phyloP scores from a whole-genome alignment of 2,797 vertebrate species.

The Erithacus rubecula region DNA sequence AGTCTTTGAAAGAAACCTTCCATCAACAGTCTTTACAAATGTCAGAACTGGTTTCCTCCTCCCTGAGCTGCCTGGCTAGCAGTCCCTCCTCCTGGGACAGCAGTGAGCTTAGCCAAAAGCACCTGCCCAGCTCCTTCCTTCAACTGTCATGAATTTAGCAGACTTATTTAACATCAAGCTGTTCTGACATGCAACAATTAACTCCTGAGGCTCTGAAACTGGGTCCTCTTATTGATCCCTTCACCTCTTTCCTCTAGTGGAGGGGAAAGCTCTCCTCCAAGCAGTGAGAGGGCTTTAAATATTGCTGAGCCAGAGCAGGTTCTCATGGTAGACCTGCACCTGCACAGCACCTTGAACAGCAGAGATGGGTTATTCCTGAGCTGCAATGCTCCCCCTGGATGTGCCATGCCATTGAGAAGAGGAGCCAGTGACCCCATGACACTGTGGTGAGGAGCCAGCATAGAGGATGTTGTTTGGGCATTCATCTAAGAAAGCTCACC shows the following conservation, averaged over 20 bases:
- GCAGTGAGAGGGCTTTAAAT: neutral
- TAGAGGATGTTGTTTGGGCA: neutral
- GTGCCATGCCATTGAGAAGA: rapidly evolving
- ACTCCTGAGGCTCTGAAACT: neutral
- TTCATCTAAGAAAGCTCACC: neutral
- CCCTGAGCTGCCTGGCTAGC: conserved; percentile 1
- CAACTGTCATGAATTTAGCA: neutral
- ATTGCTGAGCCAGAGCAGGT: neutral
- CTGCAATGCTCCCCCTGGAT: neutral
- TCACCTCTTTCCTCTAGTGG: neutral
- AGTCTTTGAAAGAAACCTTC: conserved; percentile 58
- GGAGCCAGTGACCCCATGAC: neutral
- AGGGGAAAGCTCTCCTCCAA: neutral
- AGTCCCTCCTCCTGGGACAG: neutral
- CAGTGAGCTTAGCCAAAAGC: conserved; percentile 1
- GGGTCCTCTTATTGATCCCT: neutral
- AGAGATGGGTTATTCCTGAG: neutral
- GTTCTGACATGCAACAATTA: neutral
- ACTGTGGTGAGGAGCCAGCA: neutral
- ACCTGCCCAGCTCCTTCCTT: conserved; percentile 37
- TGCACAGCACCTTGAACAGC: rapidly evolving
- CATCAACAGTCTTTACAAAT: conserved; percentile 39
- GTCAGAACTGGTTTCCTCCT: conserved; percentile 21
- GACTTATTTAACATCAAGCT: neutral
- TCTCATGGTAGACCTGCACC: neutral